Evolutionary conservation across 2,797 vertebrate species (phyloP).

Genomic region (Meriones psammophilus): DNA sequence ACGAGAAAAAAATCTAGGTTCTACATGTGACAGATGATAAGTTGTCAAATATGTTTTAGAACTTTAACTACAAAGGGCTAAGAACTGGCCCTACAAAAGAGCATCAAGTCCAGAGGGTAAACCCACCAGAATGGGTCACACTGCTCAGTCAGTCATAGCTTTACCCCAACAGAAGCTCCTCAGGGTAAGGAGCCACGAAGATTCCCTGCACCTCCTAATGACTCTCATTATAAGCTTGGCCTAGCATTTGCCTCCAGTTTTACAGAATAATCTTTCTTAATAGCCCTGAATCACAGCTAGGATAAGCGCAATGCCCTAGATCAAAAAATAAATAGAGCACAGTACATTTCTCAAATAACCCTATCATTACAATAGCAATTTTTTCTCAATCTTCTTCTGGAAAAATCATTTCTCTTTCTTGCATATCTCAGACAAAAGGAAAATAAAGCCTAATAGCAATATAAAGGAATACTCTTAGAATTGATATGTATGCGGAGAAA

Average conservation of each 20-base stretch:
- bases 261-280: conserved; percentile 50
- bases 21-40: not conserved
- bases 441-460: conserved; percentile 51
- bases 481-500: not conserved
- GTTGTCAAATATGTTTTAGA: not conserved
- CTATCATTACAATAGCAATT: conserved; percentile 57
- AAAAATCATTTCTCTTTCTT: conserved; percentile 59
- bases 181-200: not conserved
- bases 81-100: not conserved
- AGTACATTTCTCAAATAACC: conserved; percentile 64
- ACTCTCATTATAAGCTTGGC: conserved; percentile 2
- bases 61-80: not conserved
- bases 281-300: conserved; percentile 14
- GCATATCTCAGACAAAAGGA: conserved; percentile 16
- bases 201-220: conserved; percentile 3
- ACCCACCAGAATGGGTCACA: not conserved
- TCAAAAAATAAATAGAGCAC: conserved; percentile 66
- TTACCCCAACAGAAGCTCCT: not conserved
- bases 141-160: not conserved
- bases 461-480: conserved; percentile 30
- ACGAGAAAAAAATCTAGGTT: not conserved
- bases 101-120: not conserved
- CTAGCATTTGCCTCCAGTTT: conserved; percentile 56
- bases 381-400: conserved; percentile 48
- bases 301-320: conserved; percentile 33